A percentile compares a stretch with the other conserved stretches of the same genome.
Conservation (phyloP, 1,140 invertebrate species). For the Protaetia brevitarsis region DNA sequence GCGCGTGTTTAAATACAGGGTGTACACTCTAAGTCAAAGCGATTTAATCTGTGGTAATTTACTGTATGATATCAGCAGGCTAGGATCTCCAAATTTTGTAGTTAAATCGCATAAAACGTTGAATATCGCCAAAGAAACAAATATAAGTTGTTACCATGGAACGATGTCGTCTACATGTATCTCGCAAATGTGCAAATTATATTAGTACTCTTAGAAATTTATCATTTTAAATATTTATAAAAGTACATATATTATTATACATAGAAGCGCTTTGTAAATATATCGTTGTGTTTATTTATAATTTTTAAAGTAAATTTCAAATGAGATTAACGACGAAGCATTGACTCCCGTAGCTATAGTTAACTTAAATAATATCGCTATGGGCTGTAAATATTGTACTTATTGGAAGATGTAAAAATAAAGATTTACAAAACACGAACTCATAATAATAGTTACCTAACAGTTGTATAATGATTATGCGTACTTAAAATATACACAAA, state of each 20-base stretch:
- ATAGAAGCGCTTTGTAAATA: slow-evolving; percentile 29
- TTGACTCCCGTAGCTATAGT: not conserved
- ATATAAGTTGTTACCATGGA: not conserved
- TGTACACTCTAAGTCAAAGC: slow-evolving; percentile 20
- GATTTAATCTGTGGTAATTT: slow-evolving; percentile 2
- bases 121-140: not conserved
- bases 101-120: not conserved
- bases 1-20: slow-evolving; percentile 8
- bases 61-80: not conserved
- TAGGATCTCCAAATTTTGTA: not conserved
- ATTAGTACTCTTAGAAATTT: not conserved
- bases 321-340: not conserved
- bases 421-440: not conserved
- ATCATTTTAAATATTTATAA: slow-evolving; percentile 12
- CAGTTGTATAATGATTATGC: too few species aligned
- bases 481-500: not conserved
- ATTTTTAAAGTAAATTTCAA: too few species aligned
- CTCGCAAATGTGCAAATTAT: slow-evolving; percentile 15
- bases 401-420: not conserved
- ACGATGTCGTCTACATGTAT: slow-evolving; percentile 1
- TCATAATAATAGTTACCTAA: too few species aligned
- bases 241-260: too few species aligned
- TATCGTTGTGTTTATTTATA: slow-evolving; percentile 33
- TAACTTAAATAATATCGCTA: slow-evolving; percentile 4
- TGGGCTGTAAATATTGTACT: slow-evolving; percentile 26